Evolutionary conservation across 2,113 vertebrate species (phyloP), one percentile per base, ranked within the genome.

Genomic region (Glaucomys volans): DNA sequence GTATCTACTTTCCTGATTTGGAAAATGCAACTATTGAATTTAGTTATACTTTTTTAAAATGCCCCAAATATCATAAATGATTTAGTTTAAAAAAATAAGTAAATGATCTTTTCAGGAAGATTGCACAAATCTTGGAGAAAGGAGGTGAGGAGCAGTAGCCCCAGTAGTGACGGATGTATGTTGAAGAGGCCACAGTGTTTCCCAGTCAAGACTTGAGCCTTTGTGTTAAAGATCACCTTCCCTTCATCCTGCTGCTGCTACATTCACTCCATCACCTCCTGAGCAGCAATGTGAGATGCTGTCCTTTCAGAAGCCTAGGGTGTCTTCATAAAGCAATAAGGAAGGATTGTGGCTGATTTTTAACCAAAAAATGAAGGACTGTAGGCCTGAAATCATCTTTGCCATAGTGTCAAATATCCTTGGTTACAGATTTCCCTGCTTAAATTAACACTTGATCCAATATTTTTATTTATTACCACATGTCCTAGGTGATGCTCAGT

Each of bases 401-500:
- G 40, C 1, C 50, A 44, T 42, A 64, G 66, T 16, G 44, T 26
- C 8, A 54, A 83, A 71, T 64, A 10, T 18, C 13, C 42, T 40
- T 75, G 30, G 86, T 79, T 79, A 5, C 5, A 72, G 54, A 5
- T 62, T 94, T 82, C 28, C 22, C 64, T 71, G 14, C 18, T 79
- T n/a, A 88, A 88, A 86, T 77, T 35, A 62, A 40, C 82, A 77
- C 62, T 91, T 47, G 26, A 90, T 77, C 1, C 30, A 86, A 6
- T 54, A 16, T 90, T 90, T 88, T 85, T 79, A 59, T 88, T 64
- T 40, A 71, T 89, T 79, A 71, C 12, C 28, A 6, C 11, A 72
- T 77, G 35, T 52, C 44, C 44, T 40, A 62, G 30, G 50, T 86
- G 17, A 22, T 52, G 24, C 71, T 94, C 47, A 96, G 42, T 32